Conservation (phyloP, 1,140 invertebrate genomes). For the Drosophila grimshawi region DNA sequence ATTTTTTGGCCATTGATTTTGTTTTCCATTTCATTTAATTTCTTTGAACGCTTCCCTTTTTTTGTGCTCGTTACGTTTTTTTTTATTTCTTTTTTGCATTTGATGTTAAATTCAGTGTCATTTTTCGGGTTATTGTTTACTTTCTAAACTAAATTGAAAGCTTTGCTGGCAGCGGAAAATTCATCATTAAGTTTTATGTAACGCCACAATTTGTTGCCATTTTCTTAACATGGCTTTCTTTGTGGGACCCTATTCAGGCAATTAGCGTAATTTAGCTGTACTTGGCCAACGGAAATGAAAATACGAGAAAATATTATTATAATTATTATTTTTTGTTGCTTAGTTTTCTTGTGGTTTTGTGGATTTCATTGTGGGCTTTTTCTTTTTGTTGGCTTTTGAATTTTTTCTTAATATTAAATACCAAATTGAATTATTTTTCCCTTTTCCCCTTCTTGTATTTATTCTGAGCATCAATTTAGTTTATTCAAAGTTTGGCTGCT, state of each 20-base stretch:
- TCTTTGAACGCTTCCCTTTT: slow-evolving; percentile 31
- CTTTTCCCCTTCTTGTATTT: not conserved
- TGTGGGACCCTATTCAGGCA: slow-evolving; percentile 44
- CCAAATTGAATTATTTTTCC: slow-evolving; percentile 3
- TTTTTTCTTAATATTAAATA: slow-evolving; percentile 2
- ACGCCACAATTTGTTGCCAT: slow-evolving; percentile 25
- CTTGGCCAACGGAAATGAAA: slow-evolving; percentile 75
- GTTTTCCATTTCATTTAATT: slow-evolving; percentile 72
- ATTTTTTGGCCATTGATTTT: slow-evolving; percentile 58
- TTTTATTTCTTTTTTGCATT: slow-evolving; percentile 46
- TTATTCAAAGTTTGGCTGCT: not conserved
- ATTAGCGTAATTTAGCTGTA: slow-evolving; percentile 83
- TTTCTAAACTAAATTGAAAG: slow-evolving; percentile 67
- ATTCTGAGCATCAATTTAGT: not conserved
- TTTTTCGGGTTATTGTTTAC: slow-evolving; percentile 37
- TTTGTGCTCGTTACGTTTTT: slow-evolving; percentile 31
- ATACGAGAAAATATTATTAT: slow-evolving; percentile 44
- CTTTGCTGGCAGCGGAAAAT: slow-evolving; percentile 57
- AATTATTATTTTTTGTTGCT: slow-evolving; percentile 23
- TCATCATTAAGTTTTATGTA: slow-evolving; percentile 65
- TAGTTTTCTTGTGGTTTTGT: slow-evolving; percentile 3
- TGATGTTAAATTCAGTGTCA: slow-evolving; percentile 57
- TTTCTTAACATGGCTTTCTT: slow-evolving; percentile 42
- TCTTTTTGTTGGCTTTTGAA: not conserved
- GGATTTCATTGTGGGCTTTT: slow-evolving; percentile 1